Evolutionary conservation across 2,888 invertebrate genomes (phyloP).

Genomic region (Pandemis heparana): DNA sequence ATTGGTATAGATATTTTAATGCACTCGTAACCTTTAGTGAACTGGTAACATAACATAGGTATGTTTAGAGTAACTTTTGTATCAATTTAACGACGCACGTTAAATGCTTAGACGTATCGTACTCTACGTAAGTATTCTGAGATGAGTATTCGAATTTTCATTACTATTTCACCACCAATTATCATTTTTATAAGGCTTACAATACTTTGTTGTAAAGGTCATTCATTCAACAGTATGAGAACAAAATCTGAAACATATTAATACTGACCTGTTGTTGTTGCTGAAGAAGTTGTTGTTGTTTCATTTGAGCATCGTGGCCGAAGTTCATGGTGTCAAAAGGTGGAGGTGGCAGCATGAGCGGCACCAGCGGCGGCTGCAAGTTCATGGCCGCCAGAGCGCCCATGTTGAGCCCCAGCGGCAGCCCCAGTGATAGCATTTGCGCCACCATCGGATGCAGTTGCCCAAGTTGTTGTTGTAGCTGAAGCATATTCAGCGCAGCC

Average conservation of each 20-base stretch:
- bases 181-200: no score
- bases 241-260: background rate
- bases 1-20: no score
- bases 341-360: slow-evolving; percentile 95
- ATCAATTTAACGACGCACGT: no score
- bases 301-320: slow-evolving; percentile 87
- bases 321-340: slow-evolving; percentile 89
- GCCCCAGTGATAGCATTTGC: slow-evolving; percentile 93
- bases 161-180: no score
- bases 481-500: slow-evolving; percentile 93
- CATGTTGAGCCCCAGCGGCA: slow-evolving; percentile 92
- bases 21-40: no score
- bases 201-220: no score
- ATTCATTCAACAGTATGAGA: background rate
- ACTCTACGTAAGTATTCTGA: no score
- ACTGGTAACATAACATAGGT: no score
- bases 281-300: slow-evolving; percentile 90
- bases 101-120: no score
- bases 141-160: no score
- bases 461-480: slow-evolving; percentile 93
- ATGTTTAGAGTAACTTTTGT: no score
- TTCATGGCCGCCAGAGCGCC: slow-evolving; percentile 97
- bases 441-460: slow-evolving; percentile 97
- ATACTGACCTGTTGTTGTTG: slow-evolving; percentile 88
- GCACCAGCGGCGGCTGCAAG: slow-evolving; percentile 95